Evolutionary conservation across 2,113 vertebrate genomes (phyloP), one percentile per base, ranked within the genome.

Genomic region (Rattus rattus): DNA sequence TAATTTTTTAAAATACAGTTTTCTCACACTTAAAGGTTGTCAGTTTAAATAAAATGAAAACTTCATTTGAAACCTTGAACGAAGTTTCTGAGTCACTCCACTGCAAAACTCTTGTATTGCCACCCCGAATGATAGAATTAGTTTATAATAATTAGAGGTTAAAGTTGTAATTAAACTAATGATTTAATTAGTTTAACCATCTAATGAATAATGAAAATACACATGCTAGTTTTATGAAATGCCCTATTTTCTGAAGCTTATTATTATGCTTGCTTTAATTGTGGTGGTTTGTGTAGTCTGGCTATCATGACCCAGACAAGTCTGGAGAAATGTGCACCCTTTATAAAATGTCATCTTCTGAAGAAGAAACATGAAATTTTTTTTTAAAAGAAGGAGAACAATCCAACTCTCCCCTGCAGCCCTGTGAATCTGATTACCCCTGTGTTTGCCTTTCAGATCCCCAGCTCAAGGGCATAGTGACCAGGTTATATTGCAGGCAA

Each of bases 391-490:
- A 91, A 94, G 76, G 63, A 56, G 17, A 85, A 88, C 69, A 12
- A 81, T 86, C 92, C 3, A 97, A 85, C 69, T 94, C 20, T 97
- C 36, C 93, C 91, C 94, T 97, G 93, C 96, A 96, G 94, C 93
- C 54, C 76, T 97, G 95, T 98, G 97, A 98, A 96, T 97, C 98
- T 99, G 97, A 98, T 98, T 97, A 98, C 88, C 96, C 98, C 97
- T 99, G 92, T 99, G 97, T 98, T 98, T 99, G 98, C 98, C 97
- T 98, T 99, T 98, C 99, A 99, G 99, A 99, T 99, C 99, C 99
- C 99, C 99, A 99, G 99, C 99, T 99, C 99, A 99, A 99, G 99
- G 99, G 99, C 98, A 99, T 99, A 99, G 99, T 99, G 99, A 99
- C 99, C 99, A 99, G 99, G 99, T 99, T 99, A 99, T 99, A 99